Evolutionary conservation across 2,888 invertebrate species (phyloP).

Genomic region (Scaptomyza tumidula): DNA sequence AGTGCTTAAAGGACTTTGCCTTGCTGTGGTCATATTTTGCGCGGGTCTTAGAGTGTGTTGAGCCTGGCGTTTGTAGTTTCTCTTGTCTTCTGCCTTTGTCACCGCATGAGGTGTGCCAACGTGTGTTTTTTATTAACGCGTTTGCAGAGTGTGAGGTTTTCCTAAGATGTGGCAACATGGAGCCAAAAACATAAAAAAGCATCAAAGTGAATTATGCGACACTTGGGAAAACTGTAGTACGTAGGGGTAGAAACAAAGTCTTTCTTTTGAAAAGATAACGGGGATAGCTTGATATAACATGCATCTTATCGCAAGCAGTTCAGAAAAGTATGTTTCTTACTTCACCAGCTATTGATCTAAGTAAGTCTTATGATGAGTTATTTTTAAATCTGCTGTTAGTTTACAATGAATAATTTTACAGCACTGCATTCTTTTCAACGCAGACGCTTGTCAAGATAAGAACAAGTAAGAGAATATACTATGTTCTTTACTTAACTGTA

Average conservation of each 20-base stretch:
- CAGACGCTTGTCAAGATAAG: neutral
- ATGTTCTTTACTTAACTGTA: neutral
- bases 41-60: slow-evolving; percentile 43
- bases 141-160: slow-evolving; percentile 42
- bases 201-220: slow-evolving; percentile 17
- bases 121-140: slow-evolving; percentile 63
- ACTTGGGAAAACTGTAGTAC: neutral
- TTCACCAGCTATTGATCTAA: too few relatives aligned
- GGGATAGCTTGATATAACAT: neutral
- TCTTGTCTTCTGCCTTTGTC: slow-evolving; percentile 51
- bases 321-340: neutral
- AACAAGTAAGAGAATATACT: neutral
- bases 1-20: slow-evolving; percentile 76
- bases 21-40: slow-evolving; percentile 69
- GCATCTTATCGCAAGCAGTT: neutral
- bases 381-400: neutral
- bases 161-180: slow-evolving; percentile 37
- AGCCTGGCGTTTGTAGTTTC: slow-evolving; percentile 37
- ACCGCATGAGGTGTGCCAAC: slow-evolving; percentile 73
- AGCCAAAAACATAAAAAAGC: slow-evolving; percentile 16
- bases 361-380: neutral
- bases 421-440: neutral
- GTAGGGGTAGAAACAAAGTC: neutral
- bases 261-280: neutral
- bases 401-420: neutral